Percentiles rank a stretch among this genome's conserved stretches.
Conservation (phyloP, 23 tunicate species). For the Ascidia mentula region DNA sequence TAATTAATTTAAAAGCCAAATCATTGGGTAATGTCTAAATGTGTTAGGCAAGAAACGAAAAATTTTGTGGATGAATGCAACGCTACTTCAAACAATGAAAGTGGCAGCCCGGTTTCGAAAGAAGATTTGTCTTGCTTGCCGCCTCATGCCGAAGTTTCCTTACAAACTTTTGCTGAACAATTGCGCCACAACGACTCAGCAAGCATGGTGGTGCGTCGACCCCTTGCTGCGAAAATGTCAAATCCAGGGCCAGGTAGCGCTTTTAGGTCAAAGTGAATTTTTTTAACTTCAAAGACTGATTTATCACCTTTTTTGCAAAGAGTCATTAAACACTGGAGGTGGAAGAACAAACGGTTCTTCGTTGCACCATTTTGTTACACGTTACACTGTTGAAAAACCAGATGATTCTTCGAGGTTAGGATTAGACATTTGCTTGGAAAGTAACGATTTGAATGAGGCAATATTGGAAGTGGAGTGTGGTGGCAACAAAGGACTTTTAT, state of each 20-base stretch:
- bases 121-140: slow-evolving; percentile 6
- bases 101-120: neutral
- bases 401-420: slow-evolving; percentile 58
- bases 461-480: slow-evolving; percentile 94
- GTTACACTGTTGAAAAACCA: slow-evolving; percentile 86
- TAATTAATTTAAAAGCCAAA: no score
- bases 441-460: slow-evolving; percentile 47
- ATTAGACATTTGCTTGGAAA: slow-evolving; percentile 58
- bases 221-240: neutral
- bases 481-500: slow-evolving; percentile 76
- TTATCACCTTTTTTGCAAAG: neutral
- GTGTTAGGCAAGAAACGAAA: no score
- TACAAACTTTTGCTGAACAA: slow-evolving; percentile 79
- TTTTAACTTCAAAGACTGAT: neutral
- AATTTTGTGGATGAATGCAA: no score
- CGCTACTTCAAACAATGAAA: no score
- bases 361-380: slow-evolving; percentile 80
- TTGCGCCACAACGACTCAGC: slow-evolving; percentile 73
- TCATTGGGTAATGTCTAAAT: no score
- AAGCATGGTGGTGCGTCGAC: slow-evolving; percentile 80
- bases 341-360: neutral
- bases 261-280: neutral
- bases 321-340: neutral
- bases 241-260: neutral
- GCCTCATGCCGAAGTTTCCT: slow-evolving; percentile 70